phyloP scores from a whole-genome alignment of 2,113 vertebrate species.

The Manacus vitellinus region DNA sequence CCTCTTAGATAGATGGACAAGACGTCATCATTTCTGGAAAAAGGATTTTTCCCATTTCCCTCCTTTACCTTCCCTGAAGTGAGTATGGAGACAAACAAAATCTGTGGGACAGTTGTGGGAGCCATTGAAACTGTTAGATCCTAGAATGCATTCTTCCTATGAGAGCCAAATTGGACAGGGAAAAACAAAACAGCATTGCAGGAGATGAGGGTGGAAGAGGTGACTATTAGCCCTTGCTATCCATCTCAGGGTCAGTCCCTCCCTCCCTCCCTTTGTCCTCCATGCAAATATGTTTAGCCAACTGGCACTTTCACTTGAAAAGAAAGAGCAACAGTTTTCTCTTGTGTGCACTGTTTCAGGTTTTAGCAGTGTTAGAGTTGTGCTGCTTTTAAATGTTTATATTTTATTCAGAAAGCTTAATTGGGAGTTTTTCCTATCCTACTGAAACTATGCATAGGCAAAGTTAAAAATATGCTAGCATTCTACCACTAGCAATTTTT shows the following conservation, averaged over 20 bases:
- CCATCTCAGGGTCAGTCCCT: neutral
- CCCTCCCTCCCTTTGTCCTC: neutral
- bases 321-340: neutral
- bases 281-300: neutral
- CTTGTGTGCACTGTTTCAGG: neutral
- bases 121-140: neutral
- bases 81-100: neutral
- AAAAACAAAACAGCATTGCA: neutral
- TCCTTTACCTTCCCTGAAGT: neutral
- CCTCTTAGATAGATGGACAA: neutral
- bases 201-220: neutral
- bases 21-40: neutral
- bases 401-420: slow-evolving; percentile 61
- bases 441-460: neutral
- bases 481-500: neutral
- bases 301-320: neutral
- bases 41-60: neutral
- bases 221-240: neutral
- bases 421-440: slow-evolving; percentile 25
- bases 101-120: neutral
- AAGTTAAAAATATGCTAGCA: neutral
- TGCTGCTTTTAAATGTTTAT: slow-evolving; percentile 34
- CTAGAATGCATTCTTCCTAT: neutral
- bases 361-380: slow-evolving; percentile 5
- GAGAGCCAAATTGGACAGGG: neutral